Evolutionary conservation across 2,113 vertebrate genomes (phyloP), one percentile per base, ranked within the genome.

Genomic region (Jacana jacana): DNA sequence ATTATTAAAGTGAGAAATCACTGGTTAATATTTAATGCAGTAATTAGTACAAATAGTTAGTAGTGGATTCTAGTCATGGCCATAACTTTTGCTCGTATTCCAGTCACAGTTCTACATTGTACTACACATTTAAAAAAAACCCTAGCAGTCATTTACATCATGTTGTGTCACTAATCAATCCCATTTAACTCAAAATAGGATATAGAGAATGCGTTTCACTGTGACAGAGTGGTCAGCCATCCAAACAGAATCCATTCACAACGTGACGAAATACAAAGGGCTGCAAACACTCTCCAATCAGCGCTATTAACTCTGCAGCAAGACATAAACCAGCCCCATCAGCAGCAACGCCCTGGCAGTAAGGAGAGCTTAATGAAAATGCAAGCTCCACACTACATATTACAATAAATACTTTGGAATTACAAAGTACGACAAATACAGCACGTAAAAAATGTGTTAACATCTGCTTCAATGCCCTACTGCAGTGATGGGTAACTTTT

Each of bases 231-330:
- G n/a, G 95, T 85, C 94, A 94, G 75, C 55, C 84, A 52, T 44
- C 84, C 75, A 90, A 96, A 75, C 22, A 93, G 55, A 78, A 93
- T 75, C 37, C 13, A 92, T 95, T 93, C 94, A 61, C 79, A 85
- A 68, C 35, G 27, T 35, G 51, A 91, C 75, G 55, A 80, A 92
- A 94, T n/a, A 86, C 35, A 93, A 96, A 93, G 86, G 72, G 30
- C 73, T 90, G 79, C 51, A 88, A 91, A 87, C 61, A 76, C 55
- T 95, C 88, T 52, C 64, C 88, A 92, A 6, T 92, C 81, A 72
- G 75, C 77, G 55, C 66, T 71, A 76, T 42, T 65, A 91, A 61
- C 77, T 42, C 63, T 55, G 60, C 72, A 90, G 88, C 72, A 91
- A 84, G 86, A 96, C 49, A 64, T 58, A 69, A 85, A 96, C 60